Conservation (phyloP, 2,113 vertebrate genomes). For the Antigone vipio region DNA sequence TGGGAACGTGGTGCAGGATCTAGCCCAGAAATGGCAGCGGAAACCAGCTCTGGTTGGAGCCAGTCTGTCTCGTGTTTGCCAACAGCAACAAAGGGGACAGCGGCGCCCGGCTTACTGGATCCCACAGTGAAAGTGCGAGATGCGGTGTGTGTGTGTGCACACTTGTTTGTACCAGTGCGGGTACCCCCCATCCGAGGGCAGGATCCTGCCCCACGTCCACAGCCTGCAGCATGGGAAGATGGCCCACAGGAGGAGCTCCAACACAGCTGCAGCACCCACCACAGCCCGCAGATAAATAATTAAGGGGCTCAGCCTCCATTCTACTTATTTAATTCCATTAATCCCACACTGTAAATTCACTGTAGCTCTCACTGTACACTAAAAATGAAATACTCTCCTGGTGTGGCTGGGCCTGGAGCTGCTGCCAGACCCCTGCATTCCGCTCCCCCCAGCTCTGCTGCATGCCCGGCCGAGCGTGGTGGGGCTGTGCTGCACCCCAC, state of each 20-base stretch:
- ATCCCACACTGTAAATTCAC: conserved; percentile 38
- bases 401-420: not conserved
- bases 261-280: not conserved
- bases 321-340: conserved; percentile 48
- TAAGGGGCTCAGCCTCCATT: not conserved
- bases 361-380: not conserved
- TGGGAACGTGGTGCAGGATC: not conserved
- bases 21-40: not conserved
- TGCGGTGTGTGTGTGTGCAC: fast-evolving
- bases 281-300: not conserved
- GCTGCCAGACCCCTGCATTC: not conserved
- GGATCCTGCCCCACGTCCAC: not conserved
- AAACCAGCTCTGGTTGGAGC: not conserved
- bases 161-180: too few species aligned
- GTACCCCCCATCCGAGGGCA: fast-evolving
- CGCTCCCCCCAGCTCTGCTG: not conserved
- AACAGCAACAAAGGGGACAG: not conserved
- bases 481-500: not conserved
- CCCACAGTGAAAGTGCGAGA: fast-evolving
- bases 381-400: conserved; percentile 27
- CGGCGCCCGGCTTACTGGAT: fast-evolving
- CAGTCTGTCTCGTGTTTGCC: not conserved
- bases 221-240: not conserved
- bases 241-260: conserved; percentile 67
- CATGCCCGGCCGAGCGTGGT: fast-evolving